phyloP scores from a whole-genome alignment of 2,113 vertebrate genomes.

The Camelus bactrianus region DNA sequence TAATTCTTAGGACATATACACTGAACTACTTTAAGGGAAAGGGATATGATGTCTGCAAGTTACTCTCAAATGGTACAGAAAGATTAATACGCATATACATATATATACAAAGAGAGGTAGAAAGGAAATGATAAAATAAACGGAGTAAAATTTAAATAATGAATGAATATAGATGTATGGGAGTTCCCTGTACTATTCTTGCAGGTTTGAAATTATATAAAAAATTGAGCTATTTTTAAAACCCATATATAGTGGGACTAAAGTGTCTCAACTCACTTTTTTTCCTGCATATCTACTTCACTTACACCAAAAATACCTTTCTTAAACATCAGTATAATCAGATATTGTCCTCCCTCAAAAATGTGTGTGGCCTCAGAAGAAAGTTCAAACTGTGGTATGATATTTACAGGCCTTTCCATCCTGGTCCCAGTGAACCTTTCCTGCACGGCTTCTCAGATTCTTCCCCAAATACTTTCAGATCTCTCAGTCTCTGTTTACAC shows the following conservation, averaged over 20 bases:
- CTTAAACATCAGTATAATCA: background rate
- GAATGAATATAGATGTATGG: background rate
- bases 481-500: background rate
- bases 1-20: background rate
- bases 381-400: background rate
- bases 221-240: background rate
- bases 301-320: slow-evolving; percentile 28
- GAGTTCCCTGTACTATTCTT: background rate
- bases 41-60: background rate
- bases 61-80: background rate
- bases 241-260: background rate
- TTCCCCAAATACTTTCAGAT: background rate
- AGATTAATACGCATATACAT: background rate
- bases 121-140: background rate
- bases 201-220: background rate
- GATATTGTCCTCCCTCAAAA: background rate
- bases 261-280: background rate
- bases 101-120: accelerated
- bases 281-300: background rate
- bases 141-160: background rate
- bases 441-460: background rate
- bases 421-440: background rate
- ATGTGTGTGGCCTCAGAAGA: background rate
- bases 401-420: background rate
- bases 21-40: background rate